Evolutionary conservation across 2,113 vertebrate species (phyloP).

Genomic region (Saccopteryx bilineata): DNA sequence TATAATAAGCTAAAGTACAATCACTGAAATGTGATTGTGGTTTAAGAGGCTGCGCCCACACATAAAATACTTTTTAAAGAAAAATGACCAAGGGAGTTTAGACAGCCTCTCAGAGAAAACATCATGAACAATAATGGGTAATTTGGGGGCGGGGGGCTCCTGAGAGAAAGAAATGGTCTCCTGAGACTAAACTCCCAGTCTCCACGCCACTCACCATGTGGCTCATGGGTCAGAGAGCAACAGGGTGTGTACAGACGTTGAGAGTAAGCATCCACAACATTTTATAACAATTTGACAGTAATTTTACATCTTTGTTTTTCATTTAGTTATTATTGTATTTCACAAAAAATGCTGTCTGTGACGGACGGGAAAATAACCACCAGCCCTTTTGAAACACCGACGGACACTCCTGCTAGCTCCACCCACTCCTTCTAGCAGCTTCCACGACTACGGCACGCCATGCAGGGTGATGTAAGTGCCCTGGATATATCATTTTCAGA

Average conservation of each 20-base stretch:
- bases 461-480: fast-evolving
- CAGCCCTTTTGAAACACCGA: not conserved
- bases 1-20: constrained; percentile 1
- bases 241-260: not conserved
- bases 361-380: not conserved
- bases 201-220: not conserved
- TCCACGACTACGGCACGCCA: not conserved
- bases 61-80: not conserved
- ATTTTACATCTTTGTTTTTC: not conserved
- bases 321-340: constrained; percentile 1
- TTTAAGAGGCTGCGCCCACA: not conserved
- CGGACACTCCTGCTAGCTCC: not conserved
- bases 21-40: not conserved
- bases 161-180: not conserved
- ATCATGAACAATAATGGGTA: not conserved
- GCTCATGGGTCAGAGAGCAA: not conserved
- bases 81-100: not conserved
- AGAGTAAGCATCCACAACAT: not conserved
- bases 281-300: not conserved
- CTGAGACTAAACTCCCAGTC: too few relatives aligned
- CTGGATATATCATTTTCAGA: not conserved
- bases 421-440: not conserved
- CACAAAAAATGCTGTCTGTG: not conserved
- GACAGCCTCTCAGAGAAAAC: not conserved
- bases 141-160: not conserved